phyloP scores from a whole-genome alignment of 1,140 invertebrate genomes.

The Neocloeon triangulifer region DNA sequence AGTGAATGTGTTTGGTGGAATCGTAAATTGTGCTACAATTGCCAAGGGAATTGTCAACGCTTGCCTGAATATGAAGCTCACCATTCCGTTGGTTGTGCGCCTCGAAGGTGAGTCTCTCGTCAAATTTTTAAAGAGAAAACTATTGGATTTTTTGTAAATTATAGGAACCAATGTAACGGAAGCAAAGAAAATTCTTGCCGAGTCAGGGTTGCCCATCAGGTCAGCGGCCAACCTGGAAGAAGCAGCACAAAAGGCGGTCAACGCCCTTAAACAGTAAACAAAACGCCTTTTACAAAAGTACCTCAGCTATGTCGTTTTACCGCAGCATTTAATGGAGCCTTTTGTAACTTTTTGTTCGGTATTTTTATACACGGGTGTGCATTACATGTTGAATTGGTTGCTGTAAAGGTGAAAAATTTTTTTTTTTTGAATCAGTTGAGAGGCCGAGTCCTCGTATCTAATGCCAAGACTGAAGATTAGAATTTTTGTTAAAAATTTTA shows the following conservation, averaged over 20 bases:
- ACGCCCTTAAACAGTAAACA: no score
- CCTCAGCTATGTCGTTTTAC: no score
- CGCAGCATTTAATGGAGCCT: no score
- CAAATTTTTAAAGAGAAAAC: conserved; percentile 3
- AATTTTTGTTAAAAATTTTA: no score
- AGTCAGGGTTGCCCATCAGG: conserved; percentile 61
- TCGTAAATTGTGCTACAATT: conserved; percentile 94
- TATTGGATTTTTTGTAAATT: conserved; percentile 9
- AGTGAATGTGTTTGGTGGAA: conserved; percentile 98
- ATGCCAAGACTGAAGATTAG: no score
- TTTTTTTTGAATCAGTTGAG: no score
- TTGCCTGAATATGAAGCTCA: conserved; percentile 51
- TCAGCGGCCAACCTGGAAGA: conserved; percentile 73
- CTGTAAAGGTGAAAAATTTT: no score
- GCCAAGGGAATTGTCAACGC: conserved; percentile 87
- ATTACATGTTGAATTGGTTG: no score
- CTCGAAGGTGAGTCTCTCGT: conserved; percentile 51
- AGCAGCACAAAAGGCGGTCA: conserved; percentile 72
- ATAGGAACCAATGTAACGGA: conserved; percentile 46
- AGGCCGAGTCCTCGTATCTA: no score
- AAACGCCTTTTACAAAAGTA: no score
- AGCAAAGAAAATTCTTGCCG: conserved; percentile 42
- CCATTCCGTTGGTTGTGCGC: conserved; percentile 77
- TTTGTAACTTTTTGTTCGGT: no score
- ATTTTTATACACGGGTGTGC: no score